These are phyloP conservation scores for Lithobius niger DNA, from an alignment of 1,140 invertebrate genomes.

Conservation along the genomic window DNA sequence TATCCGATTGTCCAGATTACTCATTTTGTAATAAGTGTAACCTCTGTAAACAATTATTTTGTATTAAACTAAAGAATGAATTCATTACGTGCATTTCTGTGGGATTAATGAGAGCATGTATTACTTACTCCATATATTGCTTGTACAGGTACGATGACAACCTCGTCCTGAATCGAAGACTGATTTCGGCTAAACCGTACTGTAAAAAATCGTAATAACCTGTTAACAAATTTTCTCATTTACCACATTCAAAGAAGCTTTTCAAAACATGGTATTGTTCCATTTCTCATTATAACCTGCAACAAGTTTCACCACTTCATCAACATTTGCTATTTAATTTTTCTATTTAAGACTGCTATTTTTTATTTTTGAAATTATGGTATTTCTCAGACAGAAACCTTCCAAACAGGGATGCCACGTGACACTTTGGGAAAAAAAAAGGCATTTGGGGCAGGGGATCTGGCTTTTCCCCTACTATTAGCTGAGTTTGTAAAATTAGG, in stretches of 20 bases:
- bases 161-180: constrained; percentile 76
- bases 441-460: too few relatives aligned
- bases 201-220: constrained; percentile 21
- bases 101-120: constrained; percentile 11
- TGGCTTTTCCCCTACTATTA: too few relatives aligned
- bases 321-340: neutral
- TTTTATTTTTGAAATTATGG: neutral
- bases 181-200: constrained; percentile 86
- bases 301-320: neutral
- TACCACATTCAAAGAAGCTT: constrained; percentile 16
- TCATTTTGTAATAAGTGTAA: constrained; percentile 95
- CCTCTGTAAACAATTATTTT: constrained; percentile 45
- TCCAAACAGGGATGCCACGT: too few relatives aligned
- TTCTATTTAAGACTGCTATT: neutral
- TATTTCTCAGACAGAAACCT: too few relatives aligned
- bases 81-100: constrained; percentile 5
- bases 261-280: constrained; percentile 9
- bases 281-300: neutral
- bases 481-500: too few relatives aligned
- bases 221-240: neutral
- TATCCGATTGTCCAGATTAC: constrained; percentile 85
- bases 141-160: constrained; percentile 74
- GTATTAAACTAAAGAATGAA: neutral
- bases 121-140: constrained; percentile 78
- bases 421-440: too few relatives aligned